Conservation (phyloP, 2,888 invertebrate genomes). For the Pogonocherus hispidulus region DNA sequence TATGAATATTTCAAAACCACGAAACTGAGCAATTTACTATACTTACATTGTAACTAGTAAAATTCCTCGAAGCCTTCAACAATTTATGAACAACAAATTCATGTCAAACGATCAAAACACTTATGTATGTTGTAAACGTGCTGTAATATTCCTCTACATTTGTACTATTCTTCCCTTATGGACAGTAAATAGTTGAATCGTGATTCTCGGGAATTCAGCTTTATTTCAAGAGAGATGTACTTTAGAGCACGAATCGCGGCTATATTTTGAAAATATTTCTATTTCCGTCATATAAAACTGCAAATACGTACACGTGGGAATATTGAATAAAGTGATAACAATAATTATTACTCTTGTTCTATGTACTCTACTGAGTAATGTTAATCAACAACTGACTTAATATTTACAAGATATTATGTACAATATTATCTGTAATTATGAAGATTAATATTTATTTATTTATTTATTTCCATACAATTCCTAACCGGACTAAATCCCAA, state of each 20-base stretch:
- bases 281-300: not conserved
- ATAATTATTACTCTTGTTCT: not conserved
- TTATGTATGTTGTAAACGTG: conserved; percentile 32
- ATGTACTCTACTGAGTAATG: too few species aligned
- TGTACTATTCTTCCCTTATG: conserved; percentile 18
- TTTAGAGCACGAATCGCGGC: not conserved
- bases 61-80: conserved; percentile 16
- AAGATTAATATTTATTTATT: too few species aligned
- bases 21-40: conserved; percentile 22
- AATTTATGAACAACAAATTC: conserved; percentile 35
- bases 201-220: conserved; percentile 25
- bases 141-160: conserved; percentile 33
- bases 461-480: too few species aligned
- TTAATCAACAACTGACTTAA: too few species aligned
- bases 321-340: not conserved
- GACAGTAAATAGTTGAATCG: conserved; percentile 32
- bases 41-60: conserved; percentile 25
- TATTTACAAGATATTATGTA: too few species aligned
- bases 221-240: not conserved
- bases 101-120: conserved; percentile 32
- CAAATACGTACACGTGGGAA: not conserved
- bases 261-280: not conserved
- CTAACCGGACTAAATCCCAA: too few species aligned
- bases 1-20: conserved; percentile 35
- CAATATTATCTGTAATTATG: too few species aligned